phyloP scores from a whole-genome alignment of 2,113 vertebrate genomes.

The Myotis lucifugus region DNA sequence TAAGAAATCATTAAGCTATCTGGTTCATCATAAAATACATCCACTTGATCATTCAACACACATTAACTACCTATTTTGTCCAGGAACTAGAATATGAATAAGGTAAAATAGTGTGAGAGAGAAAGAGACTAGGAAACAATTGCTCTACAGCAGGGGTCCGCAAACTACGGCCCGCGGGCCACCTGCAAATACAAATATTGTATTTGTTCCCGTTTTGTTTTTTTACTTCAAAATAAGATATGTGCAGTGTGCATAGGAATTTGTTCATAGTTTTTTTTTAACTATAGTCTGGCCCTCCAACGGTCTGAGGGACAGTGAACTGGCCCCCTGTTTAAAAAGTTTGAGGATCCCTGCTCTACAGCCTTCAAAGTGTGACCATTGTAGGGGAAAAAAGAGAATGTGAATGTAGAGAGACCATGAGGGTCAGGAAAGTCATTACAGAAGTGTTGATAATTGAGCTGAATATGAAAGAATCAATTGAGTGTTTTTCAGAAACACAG shows the following conservation, averaged over 20 bases:
- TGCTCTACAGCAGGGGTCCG: background rate
- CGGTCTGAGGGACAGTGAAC: no score
- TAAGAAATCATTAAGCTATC: background rate
- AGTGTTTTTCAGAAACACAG: background rate
- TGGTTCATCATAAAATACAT: background rate
- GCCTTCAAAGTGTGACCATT: background rate
- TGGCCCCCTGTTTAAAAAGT: no score
- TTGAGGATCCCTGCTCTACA: background rate
- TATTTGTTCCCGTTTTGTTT: no score
- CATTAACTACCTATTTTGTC: background rate
- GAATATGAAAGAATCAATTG: background rate
- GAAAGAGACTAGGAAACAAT: background rate
- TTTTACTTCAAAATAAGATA: no score
- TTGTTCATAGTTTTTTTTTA: no score
- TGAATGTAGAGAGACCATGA: background rate
- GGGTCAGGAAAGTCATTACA: background rate
- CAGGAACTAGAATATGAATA: background rate
- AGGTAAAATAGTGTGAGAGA: background rate
- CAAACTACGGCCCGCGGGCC: no score
- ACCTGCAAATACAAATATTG: no score
- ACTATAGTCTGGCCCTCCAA: no score
- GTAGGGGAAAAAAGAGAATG: background rate
- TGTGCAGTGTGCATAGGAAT: no score
- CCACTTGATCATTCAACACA: background rate
- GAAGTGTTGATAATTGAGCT: background rate